Evolutionary conservation across 37 sponge, comb jelly and placozoan species (phyloP).

Genomic region (Corticium candelabrum): DNA sequence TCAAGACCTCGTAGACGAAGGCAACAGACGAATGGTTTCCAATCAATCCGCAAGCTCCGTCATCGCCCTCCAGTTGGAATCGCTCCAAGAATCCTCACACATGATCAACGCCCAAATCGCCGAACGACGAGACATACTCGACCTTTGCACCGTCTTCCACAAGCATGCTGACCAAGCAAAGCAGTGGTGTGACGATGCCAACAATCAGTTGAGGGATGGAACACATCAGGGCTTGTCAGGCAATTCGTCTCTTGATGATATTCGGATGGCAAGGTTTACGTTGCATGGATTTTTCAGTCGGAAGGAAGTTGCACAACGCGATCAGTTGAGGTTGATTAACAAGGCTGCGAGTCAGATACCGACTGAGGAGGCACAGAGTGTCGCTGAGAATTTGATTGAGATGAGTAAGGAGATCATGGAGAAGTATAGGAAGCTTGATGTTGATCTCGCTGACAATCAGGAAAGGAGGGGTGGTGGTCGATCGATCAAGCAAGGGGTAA

Average conservation of each 20-base stretch:
- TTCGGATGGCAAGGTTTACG: neutral
- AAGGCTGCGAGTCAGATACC: neutral
- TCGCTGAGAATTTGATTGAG: neutral
- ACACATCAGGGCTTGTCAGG: neutral
- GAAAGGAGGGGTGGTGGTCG: too few relatives aligned
- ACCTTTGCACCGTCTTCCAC: neutral
- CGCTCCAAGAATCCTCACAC: neutral
- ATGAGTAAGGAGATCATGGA: neutral
- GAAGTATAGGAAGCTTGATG: too few relatives aligned
- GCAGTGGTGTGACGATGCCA: neutral
- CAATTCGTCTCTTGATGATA: neutral
- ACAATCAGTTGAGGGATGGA: neutral
- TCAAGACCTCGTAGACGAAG: neutral
- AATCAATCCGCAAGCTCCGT: neutral
- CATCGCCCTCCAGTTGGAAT: neutral
- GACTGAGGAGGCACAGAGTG: neutral
- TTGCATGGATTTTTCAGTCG: neutral
- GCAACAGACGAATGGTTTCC: neutral
- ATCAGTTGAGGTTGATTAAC: neutral
- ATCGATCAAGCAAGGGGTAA: too few relatives aligned
- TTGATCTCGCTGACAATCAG: too few relatives aligned
- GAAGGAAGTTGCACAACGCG: neutral
- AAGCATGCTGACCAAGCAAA: neutral
- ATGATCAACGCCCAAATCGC: neutral
- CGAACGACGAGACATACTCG: neutral